Conservation (phyloP, 2,113 vertebrate species). For the Eira barbara region DNA sequence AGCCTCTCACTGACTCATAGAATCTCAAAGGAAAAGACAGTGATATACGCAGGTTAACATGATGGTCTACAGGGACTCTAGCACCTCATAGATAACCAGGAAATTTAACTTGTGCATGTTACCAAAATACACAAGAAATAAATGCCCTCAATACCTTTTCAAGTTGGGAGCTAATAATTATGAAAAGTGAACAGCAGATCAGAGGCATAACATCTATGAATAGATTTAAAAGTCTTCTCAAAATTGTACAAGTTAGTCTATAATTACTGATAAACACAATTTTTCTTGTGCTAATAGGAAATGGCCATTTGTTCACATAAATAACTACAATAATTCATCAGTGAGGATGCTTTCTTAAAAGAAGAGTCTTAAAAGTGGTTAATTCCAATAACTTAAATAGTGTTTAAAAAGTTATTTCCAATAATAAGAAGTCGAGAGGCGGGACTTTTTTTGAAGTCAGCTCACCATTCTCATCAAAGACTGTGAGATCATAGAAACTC, state of each 20-base stretch:
- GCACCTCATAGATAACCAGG: background rate
- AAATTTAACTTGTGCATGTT: background rate
- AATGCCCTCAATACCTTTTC: background rate
- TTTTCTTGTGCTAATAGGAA: background rate
- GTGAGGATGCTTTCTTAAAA: background rate
- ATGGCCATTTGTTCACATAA: background rate
- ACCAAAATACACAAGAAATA: background rate
- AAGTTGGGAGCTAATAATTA: background rate
- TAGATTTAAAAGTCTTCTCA: background rate
- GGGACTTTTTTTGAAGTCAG: background rate
- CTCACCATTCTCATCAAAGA: background rate
- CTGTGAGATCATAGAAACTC: background rate
- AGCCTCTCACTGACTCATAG: background rate
- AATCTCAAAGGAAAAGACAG: background rate
- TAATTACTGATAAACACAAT: background rate
- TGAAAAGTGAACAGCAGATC: background rate
- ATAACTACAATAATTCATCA: background rate
- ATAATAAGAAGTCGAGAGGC: background rate
- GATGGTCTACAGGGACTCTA: background rate
- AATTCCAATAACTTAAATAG: background rate
- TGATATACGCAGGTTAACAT: background rate
- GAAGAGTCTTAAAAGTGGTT: background rate
- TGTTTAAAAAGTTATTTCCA: background rate
- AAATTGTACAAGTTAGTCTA: background rate
- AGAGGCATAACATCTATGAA: background rate